Evolutionary conservation across 2,797 vertebrate species (phyloP).

Genomic region (Lagocephalus sceleratus): DNA sequence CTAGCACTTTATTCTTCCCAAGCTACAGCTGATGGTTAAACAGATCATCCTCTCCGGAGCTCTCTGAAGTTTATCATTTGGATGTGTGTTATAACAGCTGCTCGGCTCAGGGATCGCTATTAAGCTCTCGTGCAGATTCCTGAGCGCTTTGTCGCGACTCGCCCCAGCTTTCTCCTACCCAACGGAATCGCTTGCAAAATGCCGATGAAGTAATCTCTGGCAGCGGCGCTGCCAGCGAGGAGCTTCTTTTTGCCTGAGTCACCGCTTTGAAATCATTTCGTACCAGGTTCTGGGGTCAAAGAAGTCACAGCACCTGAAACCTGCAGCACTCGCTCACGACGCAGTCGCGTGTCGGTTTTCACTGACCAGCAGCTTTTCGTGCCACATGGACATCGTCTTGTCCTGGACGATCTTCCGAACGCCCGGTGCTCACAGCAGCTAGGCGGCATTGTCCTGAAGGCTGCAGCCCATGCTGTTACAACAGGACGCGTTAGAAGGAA

Average conservation of each 20-base stretch:
- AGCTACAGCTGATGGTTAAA: conserved; percentile 41
- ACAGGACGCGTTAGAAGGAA: too few relatives aligned
- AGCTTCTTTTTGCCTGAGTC: conserved; percentile 53
- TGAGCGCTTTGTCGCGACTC: conserved; percentile 59
- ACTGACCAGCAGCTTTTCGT: too few relatives aligned
- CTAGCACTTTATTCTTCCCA: conserved; percentile 30
- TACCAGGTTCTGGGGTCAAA: not conserved
- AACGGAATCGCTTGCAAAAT: conserved; percentile 42
- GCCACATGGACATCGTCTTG: too few relatives aligned
- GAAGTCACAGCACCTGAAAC: not conserved
- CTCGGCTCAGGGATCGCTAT: conserved; percentile 32
- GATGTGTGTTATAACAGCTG: conserved; percentile 24
- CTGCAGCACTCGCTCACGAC: too few relatives aligned
- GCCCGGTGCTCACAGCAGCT: too few relatives aligned
- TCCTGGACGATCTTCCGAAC: too few relatives aligned
- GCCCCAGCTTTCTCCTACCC: conserved; percentile 32
- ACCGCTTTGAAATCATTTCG: conserved; percentile 12
- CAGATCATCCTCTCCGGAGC: not conserved
- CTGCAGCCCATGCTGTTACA: too few relatives aligned
- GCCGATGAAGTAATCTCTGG: conserved; percentile 46
- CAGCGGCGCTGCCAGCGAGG: conserved; percentile 16
- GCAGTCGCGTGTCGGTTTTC: too few relatives aligned
- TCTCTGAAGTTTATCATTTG: conserved; percentile 32
- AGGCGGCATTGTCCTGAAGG: too few relatives aligned
- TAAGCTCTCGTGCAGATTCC: conserved; percentile 48